Percentiles rank a stretch among this genome's conserved stretches.
These are phyloP conservation scores for Passerina amoena DNA, from an alignment of 2,113 vertebrate species.

Conservation along the genomic window DNA sequence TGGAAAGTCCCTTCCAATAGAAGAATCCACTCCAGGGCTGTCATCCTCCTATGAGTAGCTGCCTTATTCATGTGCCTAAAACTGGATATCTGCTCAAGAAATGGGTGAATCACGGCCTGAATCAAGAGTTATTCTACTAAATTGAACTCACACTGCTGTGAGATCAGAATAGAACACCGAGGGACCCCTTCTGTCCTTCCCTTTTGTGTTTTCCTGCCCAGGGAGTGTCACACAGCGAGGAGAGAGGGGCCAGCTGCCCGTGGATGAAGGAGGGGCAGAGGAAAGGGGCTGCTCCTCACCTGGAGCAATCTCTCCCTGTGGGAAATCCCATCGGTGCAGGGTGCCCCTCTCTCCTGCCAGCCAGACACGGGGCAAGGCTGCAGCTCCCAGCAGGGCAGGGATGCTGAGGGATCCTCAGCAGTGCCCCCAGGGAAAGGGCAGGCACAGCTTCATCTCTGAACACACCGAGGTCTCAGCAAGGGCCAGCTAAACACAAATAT, in stretches of 20 bases:
- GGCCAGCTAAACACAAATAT: not conserved
- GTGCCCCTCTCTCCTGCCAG: not conserved
- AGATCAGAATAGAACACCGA: not conserved
- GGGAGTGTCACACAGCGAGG: not conserved
- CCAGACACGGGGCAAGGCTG: not conserved
- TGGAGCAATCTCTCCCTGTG: not conserved
- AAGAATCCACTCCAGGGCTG: not conserved
- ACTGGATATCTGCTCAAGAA: not conserved
- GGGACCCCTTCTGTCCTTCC: not conserved
- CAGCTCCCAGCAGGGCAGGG: not conserved
- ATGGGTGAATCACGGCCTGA: not conserved
- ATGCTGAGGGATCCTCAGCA: not conserved
- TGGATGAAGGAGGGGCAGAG: not conserved
- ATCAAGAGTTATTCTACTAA: not conserved
- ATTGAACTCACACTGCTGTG: not conserved
- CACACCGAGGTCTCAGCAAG: not conserved
- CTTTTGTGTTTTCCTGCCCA: not conserved
- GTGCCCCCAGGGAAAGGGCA: not conserved
- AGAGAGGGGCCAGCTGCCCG: not conserved
- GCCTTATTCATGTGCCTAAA: constrained; percentile 14
- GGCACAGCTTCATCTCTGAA: not conserved
- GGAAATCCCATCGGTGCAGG: not conserved
- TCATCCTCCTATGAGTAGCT: not conserved
- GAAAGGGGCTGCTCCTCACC: not conserved
- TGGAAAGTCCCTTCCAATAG: not conserved